Conservation (phyloP, 1,140 invertebrate species). For the Gryon sp. region DNA sequence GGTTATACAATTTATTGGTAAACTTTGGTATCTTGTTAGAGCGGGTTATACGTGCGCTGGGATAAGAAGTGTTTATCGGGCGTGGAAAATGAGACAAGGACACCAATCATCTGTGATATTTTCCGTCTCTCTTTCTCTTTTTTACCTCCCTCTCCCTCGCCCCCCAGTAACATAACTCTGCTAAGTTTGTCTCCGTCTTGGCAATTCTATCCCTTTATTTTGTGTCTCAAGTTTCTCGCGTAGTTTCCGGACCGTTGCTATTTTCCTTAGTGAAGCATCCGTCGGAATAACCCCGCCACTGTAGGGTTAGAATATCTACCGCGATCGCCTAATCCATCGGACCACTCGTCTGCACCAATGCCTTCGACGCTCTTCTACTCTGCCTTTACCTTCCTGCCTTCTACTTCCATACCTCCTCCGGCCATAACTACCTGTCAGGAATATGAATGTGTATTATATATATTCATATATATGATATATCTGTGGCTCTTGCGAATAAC, state of each 20-base stretch:
- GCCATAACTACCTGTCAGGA: conserved; percentile 63
- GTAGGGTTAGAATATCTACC: conserved; percentile 71
- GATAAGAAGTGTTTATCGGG: conserved; percentile 75
- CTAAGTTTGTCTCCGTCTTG: conserved; percentile 32
- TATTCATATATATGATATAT: no score
- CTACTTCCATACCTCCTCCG: conserved; percentile 52
- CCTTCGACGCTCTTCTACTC: conserved; percentile 68
- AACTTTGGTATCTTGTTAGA: conserved; percentile 79
- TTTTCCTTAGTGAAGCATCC: conserved; percentile 62
- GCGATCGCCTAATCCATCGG: conserved; percentile 72
- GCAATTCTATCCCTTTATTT: conserved; percentile 22
- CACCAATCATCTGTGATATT: conserved; percentile 20
- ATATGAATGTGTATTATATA: conserved; percentile 61
- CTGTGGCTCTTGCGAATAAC: no score
- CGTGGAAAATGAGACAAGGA: neutral
- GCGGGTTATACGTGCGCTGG: conserved; percentile 76
- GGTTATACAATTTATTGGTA: conserved; percentile 79
- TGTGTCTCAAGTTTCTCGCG: conserved; percentile 15
- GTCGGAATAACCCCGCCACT: conserved; percentile 62
- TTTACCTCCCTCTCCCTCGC: no score
- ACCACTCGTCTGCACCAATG: conserved; percentile 76
- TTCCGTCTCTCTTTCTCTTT: no score
- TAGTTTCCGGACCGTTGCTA: conserved; percentile 54
- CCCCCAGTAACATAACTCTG: conserved; percentile 19
- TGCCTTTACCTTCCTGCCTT: no score